Evolutionary conservation across 2,113 vertebrate species (phyloP).

Genomic region (Agapornis roseicollis): DNA sequence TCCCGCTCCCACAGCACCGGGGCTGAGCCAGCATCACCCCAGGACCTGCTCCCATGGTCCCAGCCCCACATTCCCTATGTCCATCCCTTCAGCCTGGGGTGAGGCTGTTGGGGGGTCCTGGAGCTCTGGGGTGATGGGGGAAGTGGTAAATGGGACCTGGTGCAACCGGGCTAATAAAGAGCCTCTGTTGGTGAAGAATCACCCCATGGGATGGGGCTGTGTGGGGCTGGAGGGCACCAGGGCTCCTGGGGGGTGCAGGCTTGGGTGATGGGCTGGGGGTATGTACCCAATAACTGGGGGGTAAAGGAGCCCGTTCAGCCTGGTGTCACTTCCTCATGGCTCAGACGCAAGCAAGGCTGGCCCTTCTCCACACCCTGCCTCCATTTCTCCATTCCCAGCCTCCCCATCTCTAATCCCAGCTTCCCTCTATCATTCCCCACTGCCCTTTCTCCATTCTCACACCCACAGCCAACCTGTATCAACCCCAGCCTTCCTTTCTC

Average conservation of each 20-base stretch:
- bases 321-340: not conserved
- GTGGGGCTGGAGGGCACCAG: not conserved
- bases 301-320: not conserved
- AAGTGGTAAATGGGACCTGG: not conserved
- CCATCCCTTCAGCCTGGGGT: not conserved
- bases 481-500: not conserved
- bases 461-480: not conserved
- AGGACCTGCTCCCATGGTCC: not conserved
- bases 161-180: not conserved
- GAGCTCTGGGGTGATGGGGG: not conserved
- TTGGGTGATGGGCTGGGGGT: not conserved
- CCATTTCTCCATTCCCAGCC: not conserved
- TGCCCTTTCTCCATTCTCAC: not conserved
- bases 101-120: not conserved
- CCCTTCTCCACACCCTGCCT: not conserved
- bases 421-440: fast-evolving
- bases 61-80: fast-evolving
- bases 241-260: not conserved
- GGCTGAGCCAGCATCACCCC: fast-evolving
- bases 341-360: not conserved
- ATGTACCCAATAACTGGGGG: fast-evolving
- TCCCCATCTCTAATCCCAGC: not conserved
- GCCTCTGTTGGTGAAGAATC: not conserved
- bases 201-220: not conserved
- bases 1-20: not conserved